These are phyloP conservation scores for Phalacrocorax carbo DNA, from an alignment of 2,113 vertebrate genomes.

Conservation along the genomic window DNA sequence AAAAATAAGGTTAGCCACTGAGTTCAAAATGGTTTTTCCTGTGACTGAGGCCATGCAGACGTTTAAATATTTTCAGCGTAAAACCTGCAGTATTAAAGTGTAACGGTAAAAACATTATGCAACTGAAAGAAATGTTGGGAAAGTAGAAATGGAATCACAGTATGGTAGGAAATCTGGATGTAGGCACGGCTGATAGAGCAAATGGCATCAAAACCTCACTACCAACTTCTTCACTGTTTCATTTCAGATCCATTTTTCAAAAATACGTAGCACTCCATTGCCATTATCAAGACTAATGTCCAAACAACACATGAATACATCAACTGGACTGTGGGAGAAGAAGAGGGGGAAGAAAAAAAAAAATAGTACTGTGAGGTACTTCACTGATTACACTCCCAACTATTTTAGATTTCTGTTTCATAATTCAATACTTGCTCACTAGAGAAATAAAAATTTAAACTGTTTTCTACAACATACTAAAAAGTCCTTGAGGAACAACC, in stretches of 20 bases:
- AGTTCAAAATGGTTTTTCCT: neutral
- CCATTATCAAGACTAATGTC: conserved; percentile 60
- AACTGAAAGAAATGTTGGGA: neutral
- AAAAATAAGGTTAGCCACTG: neutral
- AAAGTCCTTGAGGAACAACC: neutral
- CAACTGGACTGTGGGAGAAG: neutral
- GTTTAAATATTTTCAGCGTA: neutral
- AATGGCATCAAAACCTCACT: neutral
- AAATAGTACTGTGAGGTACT: neutral
- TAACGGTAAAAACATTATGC: neutral
- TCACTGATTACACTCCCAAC: conserved; percentile 2
- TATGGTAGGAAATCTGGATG: neutral
- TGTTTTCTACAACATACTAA: neutral
- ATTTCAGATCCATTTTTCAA: conserved; percentile 45
- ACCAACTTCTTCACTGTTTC: neutral
- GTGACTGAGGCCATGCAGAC: neutral
- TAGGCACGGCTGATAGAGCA: neutral
- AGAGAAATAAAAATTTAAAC: neutral
- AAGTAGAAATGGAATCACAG: neutral
- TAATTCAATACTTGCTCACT: conserved; percentile 12
- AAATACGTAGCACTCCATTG: conserved; percentile 45
- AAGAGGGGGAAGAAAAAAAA: too few relatives aligned
- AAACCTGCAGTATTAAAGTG: neutral
- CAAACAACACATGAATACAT: neutral
- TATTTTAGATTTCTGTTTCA: conserved; percentile 23